Conservation (phyloP, 2,113 vertebrate species). For the Holacanthus passer region DNA sequence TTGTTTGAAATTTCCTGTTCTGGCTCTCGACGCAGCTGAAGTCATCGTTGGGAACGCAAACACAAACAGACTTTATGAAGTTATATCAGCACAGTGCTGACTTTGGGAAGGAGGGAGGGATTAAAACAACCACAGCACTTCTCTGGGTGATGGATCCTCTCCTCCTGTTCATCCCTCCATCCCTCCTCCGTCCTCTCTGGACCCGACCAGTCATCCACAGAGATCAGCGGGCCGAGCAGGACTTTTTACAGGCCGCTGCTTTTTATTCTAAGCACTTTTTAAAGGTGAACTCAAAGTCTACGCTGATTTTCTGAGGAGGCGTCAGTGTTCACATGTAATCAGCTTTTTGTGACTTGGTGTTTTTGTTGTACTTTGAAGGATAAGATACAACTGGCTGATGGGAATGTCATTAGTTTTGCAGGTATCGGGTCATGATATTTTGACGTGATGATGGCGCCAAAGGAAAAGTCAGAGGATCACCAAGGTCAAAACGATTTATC, state of each 20-base stretch:
- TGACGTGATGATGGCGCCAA: no score
- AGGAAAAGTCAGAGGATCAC: no score
- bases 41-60: neutral
- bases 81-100: slow-evolving; percentile 16
- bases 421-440: no score
- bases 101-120: neutral
- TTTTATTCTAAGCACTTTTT: slow-evolving; percentile 6
- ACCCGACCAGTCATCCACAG: slow-evolving; percentile 15
- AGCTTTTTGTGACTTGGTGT: neutral
- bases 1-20: no score
- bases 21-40: no score
- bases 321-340: neutral
- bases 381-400: no score
- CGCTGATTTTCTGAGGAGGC: no score
- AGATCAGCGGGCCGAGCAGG: neutral
- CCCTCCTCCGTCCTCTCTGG: neutral
- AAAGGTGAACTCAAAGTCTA: neutral
- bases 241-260: slow-evolving; percentile 14
- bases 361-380: neutral
- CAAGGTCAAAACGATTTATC: no score
- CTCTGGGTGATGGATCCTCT: neutral
- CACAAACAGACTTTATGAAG: neutral
- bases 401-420: no score
- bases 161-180: neutral
- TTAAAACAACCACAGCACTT: slow-evolving; percentile 14